phyloP scores from a whole-genome alignment of 2,797 vertebrate genomes.

The Artibeus jamaicensis region DNA sequence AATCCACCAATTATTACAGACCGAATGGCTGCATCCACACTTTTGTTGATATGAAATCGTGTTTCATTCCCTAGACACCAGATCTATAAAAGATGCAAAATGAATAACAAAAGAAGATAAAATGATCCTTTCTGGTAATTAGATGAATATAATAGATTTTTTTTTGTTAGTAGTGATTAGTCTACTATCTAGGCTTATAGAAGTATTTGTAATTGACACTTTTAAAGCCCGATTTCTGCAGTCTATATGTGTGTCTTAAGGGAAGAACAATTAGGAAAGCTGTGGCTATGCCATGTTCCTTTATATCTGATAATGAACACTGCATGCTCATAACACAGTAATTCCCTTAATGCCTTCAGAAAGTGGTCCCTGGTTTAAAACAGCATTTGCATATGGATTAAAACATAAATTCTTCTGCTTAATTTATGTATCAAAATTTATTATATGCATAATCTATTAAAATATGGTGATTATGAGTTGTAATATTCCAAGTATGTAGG shows the following conservation, averaged over 20 bases:
- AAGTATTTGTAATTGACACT: not conserved
- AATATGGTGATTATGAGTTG: not conserved
- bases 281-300: not conserved
- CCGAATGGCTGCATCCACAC: constrained; percentile 96
- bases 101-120: not conserved
- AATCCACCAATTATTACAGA: constrained; percentile 97
- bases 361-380: not conserved
- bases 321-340: not conserved
- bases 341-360: not conserved
- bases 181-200: not conserved
- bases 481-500: not conserved
- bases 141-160: not conserved
- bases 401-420: not conserved
- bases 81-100: constrained; percentile 86
- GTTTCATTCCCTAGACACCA: constrained; percentile 99
- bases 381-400: not conserved
- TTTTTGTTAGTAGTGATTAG: not conserved
- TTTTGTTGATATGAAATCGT: constrained; percentile 98
- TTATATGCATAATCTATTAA: not conserved
- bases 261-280: not conserved
- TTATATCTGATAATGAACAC: not conserved
- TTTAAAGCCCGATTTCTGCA: not conserved
- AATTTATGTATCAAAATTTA: constrained; percentile 34
- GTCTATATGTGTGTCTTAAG: not conserved
- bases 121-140: not conserved